Base-by-base conservation (phyloP, 1,140 invertebrate species). In the Psix sp. region DNA sequence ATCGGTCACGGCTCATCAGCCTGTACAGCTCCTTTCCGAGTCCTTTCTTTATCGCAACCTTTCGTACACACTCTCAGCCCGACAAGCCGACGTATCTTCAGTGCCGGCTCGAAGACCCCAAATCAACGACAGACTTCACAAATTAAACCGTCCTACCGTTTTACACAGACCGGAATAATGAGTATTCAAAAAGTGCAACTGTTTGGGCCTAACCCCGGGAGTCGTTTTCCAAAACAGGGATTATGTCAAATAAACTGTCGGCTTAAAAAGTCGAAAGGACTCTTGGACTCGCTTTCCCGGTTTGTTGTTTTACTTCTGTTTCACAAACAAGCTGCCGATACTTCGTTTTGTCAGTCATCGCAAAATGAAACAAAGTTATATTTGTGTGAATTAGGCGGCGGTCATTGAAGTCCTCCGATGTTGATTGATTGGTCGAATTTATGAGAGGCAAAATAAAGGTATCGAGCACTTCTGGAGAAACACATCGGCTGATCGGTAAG, bases 1-100 rank as follows among this genome's bases (percentile, higher is more conserved):
- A 84, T 85, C 79, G 82, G 84, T 82, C 80, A 83, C 80, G 82
- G 80, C 83, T 85, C 83, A 82, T 85, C 84, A 84, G 77, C 57
- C 77, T 77, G 65, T 72, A 75, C 57, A 82, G 73, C 70, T 78
- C 71, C 74, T 78, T 76, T 80, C 54, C 70, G 29, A 29, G 57
- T 57, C 51, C 56, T 77, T 78, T 80, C 78, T 78, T 76, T 67
- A 66, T 73, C 74, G 72, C 62, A 56, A 77, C 73, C 63, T 72
- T 77, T 72, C 74, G 62, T 80, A 59, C 60, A 24, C 43, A 24
- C 9, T 36, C 57, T 5, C 57, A 7, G 11, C 15, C 11, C 10
- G 7, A 62, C 54, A 9, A 16, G 36, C 65, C 21, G 5, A 43
- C 46, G 1, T n/a, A 71, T 45, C n/a, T 52, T 33, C 21, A 5